Evolutionary conservation across 92 coral and sea anemone genomes (phyloP).

Genomic region (Epizoanthus rinbou): DNA sequence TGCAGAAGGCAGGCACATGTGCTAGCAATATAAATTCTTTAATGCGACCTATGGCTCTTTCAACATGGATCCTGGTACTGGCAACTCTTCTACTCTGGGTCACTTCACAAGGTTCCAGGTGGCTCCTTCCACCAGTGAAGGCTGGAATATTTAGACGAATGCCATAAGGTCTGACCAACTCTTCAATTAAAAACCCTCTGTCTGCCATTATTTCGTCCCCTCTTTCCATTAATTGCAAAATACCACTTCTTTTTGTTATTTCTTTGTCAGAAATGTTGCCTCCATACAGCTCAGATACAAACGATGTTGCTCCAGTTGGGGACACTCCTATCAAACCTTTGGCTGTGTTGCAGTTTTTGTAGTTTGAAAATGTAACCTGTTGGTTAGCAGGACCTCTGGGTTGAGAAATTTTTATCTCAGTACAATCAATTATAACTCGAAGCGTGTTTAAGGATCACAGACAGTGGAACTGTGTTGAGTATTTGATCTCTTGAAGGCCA

Average conservation of each 20-base stretch:
- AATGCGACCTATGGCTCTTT: slow-evolving; percentile 42
- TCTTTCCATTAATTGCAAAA: too few species aligned
- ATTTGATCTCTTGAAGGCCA: slow-evolving; percentile 46
- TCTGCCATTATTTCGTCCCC: slow-evolving; percentile 47
- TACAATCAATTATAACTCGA: slow-evolving; percentile 28
- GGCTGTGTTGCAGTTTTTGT: slow-evolving; percentile 36
- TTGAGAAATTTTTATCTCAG: slow-evolving; percentile 36
- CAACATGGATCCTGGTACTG: slow-evolving; percentile 51
- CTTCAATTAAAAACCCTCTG: slow-evolving; percentile 49
- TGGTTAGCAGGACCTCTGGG: slow-evolving; percentile 44
- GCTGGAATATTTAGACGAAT: slow-evolving; percentile 47
- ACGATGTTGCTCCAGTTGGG: slow-evolving; percentile 34
- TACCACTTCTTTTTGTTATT: too few species aligned
- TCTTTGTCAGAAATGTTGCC: slow-evolving; percentile 42
- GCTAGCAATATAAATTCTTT: slow-evolving; percentile 46
- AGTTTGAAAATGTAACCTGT: slow-evolving; percentile 34
- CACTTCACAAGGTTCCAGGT: slow-evolving; percentile 51
- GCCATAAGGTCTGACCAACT: slow-evolving; percentile 36
- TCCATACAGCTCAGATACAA: slow-evolving; percentile 42
- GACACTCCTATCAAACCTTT: slow-evolving; percentile 24
- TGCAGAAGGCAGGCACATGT: slow-evolving; percentile 39
- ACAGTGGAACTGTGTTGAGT: slow-evolving; percentile 33
- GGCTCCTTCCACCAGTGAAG: slow-evolving; percentile 50
- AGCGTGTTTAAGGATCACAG: slow-evolving; percentile 40
- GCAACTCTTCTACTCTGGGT: slow-evolving; percentile 41